Evolutionary conservation across 2,113 vertebrate species (phyloP).

Genomic region (Camelus bactrianus): DNA sequence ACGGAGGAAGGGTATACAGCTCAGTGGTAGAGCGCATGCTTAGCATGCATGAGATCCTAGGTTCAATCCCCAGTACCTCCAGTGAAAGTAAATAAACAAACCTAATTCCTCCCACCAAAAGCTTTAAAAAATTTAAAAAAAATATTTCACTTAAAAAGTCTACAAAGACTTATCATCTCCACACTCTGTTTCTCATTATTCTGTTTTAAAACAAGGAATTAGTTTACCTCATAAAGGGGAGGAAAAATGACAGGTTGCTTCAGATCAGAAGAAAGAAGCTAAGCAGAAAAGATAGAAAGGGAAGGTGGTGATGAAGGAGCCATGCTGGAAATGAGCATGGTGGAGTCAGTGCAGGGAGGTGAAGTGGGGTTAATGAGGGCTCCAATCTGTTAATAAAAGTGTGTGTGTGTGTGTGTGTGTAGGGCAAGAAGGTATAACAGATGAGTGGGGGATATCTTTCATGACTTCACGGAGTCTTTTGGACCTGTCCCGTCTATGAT

Average conservation of each 20-base stretch:
- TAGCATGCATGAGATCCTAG: no score
- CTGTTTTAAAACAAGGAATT: conserved; percentile 12
- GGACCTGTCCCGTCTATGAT: background rate
- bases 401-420: background rate
- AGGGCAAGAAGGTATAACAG: background rate
- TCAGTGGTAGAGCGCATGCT: no score
- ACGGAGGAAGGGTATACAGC: no score
- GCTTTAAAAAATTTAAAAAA: background rate
- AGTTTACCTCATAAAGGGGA: background rate
- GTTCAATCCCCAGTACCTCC: no score
- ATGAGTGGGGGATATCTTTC: background rate
- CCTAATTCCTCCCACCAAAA: no score
- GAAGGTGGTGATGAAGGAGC: background rate
- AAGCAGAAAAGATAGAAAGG: background rate
- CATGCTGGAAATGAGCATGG: accelerated
- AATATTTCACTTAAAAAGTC: background rate
- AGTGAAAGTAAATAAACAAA: no score
- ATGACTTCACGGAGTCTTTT: background rate
- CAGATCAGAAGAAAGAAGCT: background rate
- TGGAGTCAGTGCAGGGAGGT: no score
- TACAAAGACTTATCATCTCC: background rate
- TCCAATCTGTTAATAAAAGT: background rate
- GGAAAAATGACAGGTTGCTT: background rate
- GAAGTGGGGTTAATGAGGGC: background rate
- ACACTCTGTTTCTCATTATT: background rate